Base-by-base conservation (phyloP, 2,113 vertebrate species). In the Rhabdomys dilectus region DNA sequence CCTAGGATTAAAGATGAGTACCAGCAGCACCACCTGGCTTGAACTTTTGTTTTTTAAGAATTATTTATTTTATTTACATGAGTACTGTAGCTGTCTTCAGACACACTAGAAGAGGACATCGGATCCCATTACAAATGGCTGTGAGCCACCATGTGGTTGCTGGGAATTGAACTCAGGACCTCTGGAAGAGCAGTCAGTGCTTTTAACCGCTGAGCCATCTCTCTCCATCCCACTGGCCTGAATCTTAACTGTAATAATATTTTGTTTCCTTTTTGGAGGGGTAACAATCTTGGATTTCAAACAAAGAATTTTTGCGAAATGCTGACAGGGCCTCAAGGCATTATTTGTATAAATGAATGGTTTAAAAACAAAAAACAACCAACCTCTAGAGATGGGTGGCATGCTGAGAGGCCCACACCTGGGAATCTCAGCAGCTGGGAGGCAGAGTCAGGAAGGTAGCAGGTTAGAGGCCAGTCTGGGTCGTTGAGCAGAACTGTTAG, bases 291-390 rank as follows among this genome's bases (percentile, higher is more conserved):
- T 31, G 39, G 58, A 26, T 3, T 78, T 36, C 45, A 60, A 70
- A 77, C 42, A 85, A 56, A 48, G 4, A 93, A 93, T 68, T 70
- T 87, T 48, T 92, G 48, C 45, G 39, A 95, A 95, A 95, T 89
- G 42, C 22, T 91, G 22, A 56, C 3, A 70, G 36, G 80, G 12
- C 19, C 19, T 21, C 31, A 22, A 8, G 15, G 62, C 42, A 88
- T 42, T 93, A 72, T 56, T 56, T 80, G 53, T 66, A 75, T 34
- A 31, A 39, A 84, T 58, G 58, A 95, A 95, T 70, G 94, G 78
- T 64, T 94, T 95, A 36, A 78, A 48, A 60, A 39, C 2, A 15
- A 60, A 89, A 70, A 66, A 2, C 15, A 91, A 89, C 51, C 21
- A 45, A 45, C 51, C 81, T 87, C 72, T 86, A 93, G 66, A 51